Conservation (phyloP, 2,113 vertebrate species). For the Perca fluviatilis region DNA sequence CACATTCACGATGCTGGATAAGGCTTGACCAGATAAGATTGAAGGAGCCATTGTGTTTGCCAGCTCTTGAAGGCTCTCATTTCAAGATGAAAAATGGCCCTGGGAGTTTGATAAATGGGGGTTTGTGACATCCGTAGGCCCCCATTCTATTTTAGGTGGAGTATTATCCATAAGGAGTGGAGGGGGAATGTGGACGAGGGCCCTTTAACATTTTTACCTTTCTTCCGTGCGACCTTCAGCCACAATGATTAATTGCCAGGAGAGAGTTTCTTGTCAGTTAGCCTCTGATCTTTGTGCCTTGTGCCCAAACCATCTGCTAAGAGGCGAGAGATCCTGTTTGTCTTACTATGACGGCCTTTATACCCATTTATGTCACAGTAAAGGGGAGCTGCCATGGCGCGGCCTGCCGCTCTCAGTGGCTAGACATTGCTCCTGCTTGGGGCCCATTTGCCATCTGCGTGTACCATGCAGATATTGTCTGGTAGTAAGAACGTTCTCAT, state of each 20-base stretch:
- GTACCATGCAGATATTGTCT: slow-evolving; percentile 41
- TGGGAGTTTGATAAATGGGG: slow-evolving; percentile 89
- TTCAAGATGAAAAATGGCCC: slow-evolving; percentile 88
- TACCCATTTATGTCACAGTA: slow-evolving; percentile 78
- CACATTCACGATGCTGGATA: slow-evolving; percentile 66
- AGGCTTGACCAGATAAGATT: slow-evolving; percentile 82
- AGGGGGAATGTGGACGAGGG: slow-evolving; percentile 74
- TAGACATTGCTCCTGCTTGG: slow-evolving; percentile 54
- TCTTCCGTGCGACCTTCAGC: slow-evolving; percentile 87
- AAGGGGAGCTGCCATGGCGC: slow-evolving; percentile 69
- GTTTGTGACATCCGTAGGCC: slow-evolving; percentile 88
- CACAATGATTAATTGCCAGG: slow-evolving; percentile 89
- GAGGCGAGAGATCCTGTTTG: slow-evolving; percentile 78
- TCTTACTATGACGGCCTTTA: slow-evolving; percentile 77
- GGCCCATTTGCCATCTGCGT: slow-evolving; percentile 81
- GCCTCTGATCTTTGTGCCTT: slow-evolving; percentile 89
- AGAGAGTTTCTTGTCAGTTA: slow-evolving; percentile 88
- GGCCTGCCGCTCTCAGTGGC: slow-evolving; percentile 64
- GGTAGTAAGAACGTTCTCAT: slow-evolving; percentile 37
- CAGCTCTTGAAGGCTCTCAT: slow-evolving; percentile 86
- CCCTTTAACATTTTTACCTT: slow-evolving; percentile 86
- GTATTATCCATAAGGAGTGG: slow-evolving; percentile 72
- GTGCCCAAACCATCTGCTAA: slow-evolving; percentile 88
- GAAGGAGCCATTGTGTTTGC: slow-evolving; percentile 86
- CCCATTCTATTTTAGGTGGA: slow-evolving; percentile 85